Conservation (phyloP, 2,113 vertebrate species). For the Pluvialis apricaria region DNA sequence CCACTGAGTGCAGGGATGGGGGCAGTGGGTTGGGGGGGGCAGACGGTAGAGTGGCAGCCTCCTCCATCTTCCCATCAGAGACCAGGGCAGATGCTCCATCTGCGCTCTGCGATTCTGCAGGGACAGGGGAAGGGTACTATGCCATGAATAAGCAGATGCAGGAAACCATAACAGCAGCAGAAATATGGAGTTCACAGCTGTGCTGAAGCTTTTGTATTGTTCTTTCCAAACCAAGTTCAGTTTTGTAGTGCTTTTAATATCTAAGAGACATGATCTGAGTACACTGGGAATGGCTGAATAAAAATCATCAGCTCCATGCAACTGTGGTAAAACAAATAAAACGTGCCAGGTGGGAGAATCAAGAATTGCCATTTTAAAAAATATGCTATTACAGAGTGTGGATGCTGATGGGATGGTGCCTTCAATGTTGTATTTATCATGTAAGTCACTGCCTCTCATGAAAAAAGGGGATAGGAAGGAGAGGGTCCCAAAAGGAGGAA, state of each 20-base stretch:
- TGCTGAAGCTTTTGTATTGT: neutral
- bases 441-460: neutral
- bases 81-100: neutral
- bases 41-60: neutral
- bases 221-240: neutral
- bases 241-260: neutral
- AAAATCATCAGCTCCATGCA: neutral
- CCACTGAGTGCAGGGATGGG: accelerated
- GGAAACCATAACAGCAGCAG: neutral
- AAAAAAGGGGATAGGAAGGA: neutral
- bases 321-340: neutral
- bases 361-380: neutral
- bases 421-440: neutral
- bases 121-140: neutral
- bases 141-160: neutral
- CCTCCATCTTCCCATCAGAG: neutral
- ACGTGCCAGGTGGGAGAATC: neutral
- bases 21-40: neutral
- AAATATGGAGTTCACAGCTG: neutral
- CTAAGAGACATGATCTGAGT: neutral
- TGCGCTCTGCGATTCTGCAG: neutral
- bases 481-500: neutral
- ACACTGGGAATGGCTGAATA: neutral
- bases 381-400: neutral
- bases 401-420: neutral